phyloP scores from a whole-genome alignment of 2,113 vertebrate genomes.

The Smithornis capensis region DNA sequence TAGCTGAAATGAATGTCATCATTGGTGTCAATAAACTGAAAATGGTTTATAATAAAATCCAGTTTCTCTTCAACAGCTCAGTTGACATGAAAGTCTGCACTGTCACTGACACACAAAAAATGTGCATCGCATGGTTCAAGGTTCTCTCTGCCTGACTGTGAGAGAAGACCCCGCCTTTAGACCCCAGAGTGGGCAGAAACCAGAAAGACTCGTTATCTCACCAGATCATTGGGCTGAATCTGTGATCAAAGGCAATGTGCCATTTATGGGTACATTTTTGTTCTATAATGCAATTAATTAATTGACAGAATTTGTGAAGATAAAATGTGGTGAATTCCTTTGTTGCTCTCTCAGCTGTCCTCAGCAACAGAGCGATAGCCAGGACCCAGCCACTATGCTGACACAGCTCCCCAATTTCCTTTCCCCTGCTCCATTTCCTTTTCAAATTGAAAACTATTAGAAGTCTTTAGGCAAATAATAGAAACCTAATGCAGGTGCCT shows the following conservation, averaged over 20 bases:
- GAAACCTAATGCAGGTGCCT: constrained; percentile 42
- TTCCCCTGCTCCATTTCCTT: constrained; percentile 68
- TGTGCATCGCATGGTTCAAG: rapidly evolving
- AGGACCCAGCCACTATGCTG: background rate
- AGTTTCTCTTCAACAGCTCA: background rate
- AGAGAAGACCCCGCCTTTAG: background rate
- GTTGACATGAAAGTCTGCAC: background rate
- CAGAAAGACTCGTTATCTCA: background rate
- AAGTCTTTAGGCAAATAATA: constrained; percentile 65
- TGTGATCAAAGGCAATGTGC: background rate
- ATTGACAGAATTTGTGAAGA: background rate
- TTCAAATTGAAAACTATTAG: constrained; percentile 68
- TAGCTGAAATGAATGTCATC: background rate
- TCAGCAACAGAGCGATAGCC: background rate
- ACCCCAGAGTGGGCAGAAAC: background rate
- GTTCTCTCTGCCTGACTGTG: background rate
- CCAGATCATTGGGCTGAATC: background rate
- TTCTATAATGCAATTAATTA: background rate
- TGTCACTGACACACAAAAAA: background rate
- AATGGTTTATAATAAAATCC: background rate
- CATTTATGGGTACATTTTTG: background rate
- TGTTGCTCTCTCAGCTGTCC: background rate
- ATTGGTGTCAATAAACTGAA: background rate
- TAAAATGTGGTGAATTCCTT: background rate
- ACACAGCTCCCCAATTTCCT: constrained; percentile 36